Conservation (phyloP, 2,888 invertebrate genomes). For the Eristalis intricaria region DNA sequence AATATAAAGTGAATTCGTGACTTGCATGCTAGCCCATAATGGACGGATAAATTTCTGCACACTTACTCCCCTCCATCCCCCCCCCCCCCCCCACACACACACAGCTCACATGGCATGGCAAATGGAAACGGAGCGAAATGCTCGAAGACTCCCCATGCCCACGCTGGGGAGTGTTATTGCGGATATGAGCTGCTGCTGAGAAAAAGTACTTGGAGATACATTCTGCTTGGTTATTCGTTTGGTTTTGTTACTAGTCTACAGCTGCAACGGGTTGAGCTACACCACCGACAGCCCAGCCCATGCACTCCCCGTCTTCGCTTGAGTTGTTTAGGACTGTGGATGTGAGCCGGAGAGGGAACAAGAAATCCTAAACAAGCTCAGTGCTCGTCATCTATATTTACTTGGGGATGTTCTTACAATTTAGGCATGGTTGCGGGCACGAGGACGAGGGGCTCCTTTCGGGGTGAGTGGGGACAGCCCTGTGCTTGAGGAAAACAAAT, state of each 20-base stretch:
- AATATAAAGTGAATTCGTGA: slow-evolving; percentile 72
- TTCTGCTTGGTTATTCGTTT: slow-evolving; percentile 7
- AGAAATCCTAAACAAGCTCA: slow-evolving; percentile 29
- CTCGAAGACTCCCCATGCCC: not conserved
- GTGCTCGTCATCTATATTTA: slow-evolving; percentile 48
- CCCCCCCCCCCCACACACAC: not conserved
- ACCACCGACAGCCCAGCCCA: not conserved
- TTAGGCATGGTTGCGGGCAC: not conserved
- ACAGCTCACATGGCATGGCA: slow-evolving; percentile 15
- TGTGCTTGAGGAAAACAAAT: slow-evolving; percentile 18
- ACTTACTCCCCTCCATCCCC: not conserved
- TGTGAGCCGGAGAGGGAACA: not conserved
- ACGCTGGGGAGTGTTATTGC: slow-evolving; percentile 10
- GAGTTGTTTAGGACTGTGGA: slow-evolving; percentile 22
- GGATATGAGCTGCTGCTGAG: slow-evolving; percentile 37
- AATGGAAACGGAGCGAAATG: slow-evolving; percentile 20
- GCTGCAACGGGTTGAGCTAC: slow-evolving; percentile 21
- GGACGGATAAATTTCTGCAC: slow-evolving; percentile 56
- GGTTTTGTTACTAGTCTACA: not conserved
- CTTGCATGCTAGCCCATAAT: slow-evolving; percentile 70
- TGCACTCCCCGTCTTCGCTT: slow-evolving; percentile 2
- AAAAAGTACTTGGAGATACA: slow-evolving; percentile 30
- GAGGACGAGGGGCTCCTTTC: not conserved
- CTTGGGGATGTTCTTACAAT: slow-evolving; percentile 28
- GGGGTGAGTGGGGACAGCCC: not conserved